These are phyloP conservation scores for Adoxophyes honmai DNA, from an alignment of 1,140 invertebrate species.

Conservation along the genomic window DNA sequence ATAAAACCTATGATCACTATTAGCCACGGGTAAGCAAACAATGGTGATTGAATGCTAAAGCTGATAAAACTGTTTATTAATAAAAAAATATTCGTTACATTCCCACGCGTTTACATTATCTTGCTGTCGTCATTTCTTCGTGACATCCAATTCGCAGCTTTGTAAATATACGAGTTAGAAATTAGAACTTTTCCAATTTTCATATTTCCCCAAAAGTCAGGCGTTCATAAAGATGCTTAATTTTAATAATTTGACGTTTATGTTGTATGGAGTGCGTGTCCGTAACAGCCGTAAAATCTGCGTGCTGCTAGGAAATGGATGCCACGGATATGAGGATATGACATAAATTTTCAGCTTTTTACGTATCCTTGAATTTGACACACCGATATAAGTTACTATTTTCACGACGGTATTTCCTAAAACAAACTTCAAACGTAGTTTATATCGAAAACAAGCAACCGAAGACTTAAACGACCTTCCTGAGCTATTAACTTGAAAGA, in stretches of 20 bases:
- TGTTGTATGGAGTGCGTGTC: conserved; percentile 40
- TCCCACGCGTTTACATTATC: too few relatives aligned
- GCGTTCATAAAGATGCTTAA: conserved; percentile 34
- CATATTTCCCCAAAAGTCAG: conserved; percentile 32
- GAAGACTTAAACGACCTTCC: too few relatives aligned
- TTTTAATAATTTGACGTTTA: conserved; percentile 44
- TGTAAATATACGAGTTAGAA: too few relatives aligned
- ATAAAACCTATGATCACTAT: conserved; percentile 36
- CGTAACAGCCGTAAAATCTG: conserved; percentile 41
- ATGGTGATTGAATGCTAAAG: too few relatives aligned
- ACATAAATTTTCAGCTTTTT: conserved; percentile 48
- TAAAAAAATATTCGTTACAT: too few relatives aligned
- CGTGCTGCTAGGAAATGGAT: conserved; percentile 42
- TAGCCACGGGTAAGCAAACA: conserved; percentile 1
- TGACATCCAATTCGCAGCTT: too few relatives aligned
- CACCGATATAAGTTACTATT: conserved; percentile 24
- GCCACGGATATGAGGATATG: conserved; percentile 35
- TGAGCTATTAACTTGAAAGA: not conserved
- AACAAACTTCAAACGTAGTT: too few relatives aligned
- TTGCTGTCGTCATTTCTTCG: too few relatives aligned
- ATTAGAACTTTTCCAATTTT: conserved; percentile 29
- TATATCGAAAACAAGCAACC: too few relatives aligned
- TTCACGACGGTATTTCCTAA: not conserved
- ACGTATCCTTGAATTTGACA: conserved; percentile 40
- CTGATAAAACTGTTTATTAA: too few relatives aligned